Base-by-base conservation (phyloP, 2,888 invertebrate species). In the Orthonevra nobilis region DNA sequence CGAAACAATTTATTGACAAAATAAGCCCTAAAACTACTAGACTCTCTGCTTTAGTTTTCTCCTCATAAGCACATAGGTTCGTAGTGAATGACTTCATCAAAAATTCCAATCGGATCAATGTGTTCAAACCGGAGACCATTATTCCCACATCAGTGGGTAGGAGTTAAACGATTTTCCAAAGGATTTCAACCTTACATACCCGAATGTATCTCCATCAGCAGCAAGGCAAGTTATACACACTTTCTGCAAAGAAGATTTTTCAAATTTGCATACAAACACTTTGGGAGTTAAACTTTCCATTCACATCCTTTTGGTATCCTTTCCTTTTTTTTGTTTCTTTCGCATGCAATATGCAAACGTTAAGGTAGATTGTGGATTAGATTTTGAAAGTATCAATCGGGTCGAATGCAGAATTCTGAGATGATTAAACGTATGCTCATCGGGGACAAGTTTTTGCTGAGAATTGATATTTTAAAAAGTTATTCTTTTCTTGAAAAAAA, bases 181-280 rank as follows among this genome's bases (percentile, higher is more conserved):
- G 7, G 30, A 38, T 52, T 54, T 34, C 54, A 54, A 46, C 28
- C 26, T 26, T 72, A 54, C 44, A 46, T 50, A n/a, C n/a, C n/a
- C n/a, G n/a, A n/a, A n/a, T n/a, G n/a, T n/a, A 46, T 61, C 52
- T 42, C 44, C 23, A 34, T 26, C 26, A 12, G 44, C 1, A 66
- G 5, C 17, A 23, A 36, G 12, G 12, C 7, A 6, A n/a, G 15
- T 26, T 30, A 20, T 36, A 52, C 38, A 32, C 5, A 5, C 23
- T 40, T 17, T 23, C 40, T 26, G 10, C 19, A 36, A 28, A 3
- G 15, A 60, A 32, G 17, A 44, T 12, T 17, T 32, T n/a, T n/a
- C n/a, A 72, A 72, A 72, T 64, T 64, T 64, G 28, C 63, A 69
- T 69, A 50, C 20, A 46, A 54, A 46, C 44, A 44, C 64, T 14